phyloP scores from a whole-genome alignment of 1,140 invertebrate genomes.

The Plodia interpunctella region DNA sequence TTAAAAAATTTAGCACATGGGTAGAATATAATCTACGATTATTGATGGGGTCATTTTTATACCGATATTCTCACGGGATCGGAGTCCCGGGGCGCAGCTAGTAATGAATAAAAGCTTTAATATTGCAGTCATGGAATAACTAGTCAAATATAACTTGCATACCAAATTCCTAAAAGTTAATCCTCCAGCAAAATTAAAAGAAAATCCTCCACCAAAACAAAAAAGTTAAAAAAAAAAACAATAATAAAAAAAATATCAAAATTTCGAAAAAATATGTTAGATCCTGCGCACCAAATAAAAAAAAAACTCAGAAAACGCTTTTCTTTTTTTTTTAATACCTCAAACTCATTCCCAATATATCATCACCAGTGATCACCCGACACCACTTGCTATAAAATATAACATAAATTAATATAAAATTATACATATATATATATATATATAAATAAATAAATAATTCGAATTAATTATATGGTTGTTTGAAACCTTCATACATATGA shows the following conservation, averaged over 20 bases:
- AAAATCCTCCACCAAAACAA: conserved; percentile 25
- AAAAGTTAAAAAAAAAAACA: conserved; percentile 17
- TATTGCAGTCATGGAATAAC: no score
- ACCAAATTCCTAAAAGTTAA: conserved; percentile 15
- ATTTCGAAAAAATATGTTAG: background rate
- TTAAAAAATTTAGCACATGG: no score
- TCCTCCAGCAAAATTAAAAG: conserved; percentile 22
- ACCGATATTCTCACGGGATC: no score
- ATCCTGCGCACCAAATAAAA: conserved; percentile 12
- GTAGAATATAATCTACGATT: no score
- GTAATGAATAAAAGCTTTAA: no score
- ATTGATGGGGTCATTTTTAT: no score
- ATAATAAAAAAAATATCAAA: no score
- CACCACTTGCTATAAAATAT: conserved; percentile 70
- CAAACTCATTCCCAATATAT: conserved; percentile 76
- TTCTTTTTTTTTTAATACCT: conserved; percentile 48
- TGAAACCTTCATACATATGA: background rate
- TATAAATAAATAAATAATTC: conserved; percentile 13
- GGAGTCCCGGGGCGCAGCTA: no score
- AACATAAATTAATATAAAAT: conserved; percentile 24
- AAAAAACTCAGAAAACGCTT: background rate
- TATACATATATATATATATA: conserved; percentile 26
- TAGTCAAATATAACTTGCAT: conserved; percentile 9
- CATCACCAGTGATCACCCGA: conserved; percentile 74
- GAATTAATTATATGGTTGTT: background rate